Evolutionary conservation across 1,140 invertebrate species (phyloP).

Genomic region (Solen grandis): DNA sequence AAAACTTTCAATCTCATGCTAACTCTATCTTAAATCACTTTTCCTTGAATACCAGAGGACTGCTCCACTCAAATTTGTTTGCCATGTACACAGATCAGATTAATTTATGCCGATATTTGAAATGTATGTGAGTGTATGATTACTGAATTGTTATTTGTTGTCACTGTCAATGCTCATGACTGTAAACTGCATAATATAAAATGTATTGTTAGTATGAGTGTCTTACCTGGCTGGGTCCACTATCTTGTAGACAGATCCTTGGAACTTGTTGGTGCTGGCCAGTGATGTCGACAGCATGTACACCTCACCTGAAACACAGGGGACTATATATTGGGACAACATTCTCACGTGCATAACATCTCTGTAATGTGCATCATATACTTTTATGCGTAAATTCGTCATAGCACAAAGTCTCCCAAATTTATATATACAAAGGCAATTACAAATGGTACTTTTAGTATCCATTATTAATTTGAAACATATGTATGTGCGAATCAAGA

Average conservation of each 20-base stretch:
- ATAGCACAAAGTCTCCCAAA: not conserved
- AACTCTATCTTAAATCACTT: no score
- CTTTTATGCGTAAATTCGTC: not conserved
- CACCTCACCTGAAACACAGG: slow-evolving; percentile 67
- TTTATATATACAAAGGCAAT: not conserved
- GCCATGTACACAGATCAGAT: no score
- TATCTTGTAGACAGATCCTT: slow-evolving; percentile 69
- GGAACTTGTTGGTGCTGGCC: slow-evolving; percentile 40
- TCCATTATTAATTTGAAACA: not conserved
- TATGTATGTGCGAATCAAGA: not conserved
- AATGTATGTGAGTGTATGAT: no score
- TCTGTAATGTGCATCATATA: not conserved
- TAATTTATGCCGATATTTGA: no score
- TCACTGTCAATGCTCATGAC: no score
- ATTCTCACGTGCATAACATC: no score
- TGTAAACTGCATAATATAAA: no score
- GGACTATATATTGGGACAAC: not conserved
- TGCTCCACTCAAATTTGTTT: no score
- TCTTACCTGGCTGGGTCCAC: slow-evolving; percentile 70
- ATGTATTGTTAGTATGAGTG: no score
- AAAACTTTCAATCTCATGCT: no score
- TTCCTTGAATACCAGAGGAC: no score
- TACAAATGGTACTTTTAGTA: not conserved
- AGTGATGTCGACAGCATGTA: slow-evolving; percentile 68
- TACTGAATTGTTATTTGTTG: no score